Evolutionary conservation across 2,113 vertebrate genomes (phyloP).

Genomic region (Paedocypris sp.): DNA sequence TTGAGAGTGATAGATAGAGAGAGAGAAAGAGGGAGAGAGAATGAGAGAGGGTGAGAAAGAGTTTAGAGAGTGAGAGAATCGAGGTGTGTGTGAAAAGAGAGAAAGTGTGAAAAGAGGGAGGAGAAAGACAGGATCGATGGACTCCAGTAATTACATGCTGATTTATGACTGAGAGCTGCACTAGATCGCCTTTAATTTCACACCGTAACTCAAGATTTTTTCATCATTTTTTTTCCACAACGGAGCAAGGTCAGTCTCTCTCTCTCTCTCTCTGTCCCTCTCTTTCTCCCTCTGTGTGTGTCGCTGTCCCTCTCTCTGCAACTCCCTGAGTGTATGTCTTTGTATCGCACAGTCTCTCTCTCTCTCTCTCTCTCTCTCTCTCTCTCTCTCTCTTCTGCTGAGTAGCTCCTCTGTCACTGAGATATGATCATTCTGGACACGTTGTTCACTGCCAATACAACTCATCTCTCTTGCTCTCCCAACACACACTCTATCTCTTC

Average conservation of each 20-base stretch:
- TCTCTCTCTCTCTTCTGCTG: conserved; percentile 43
- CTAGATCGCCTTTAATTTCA: conserved; percentile 43
- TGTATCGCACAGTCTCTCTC: conserved; percentile 27
- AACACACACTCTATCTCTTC: no score
- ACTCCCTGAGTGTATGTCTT: conserved; percentile 22
- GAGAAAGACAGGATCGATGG: conserved; percentile 38
- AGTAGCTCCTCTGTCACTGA: conserved; percentile 35
- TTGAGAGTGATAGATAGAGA: conserved; percentile 1
- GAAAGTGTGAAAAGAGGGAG: conserved; percentile 8
- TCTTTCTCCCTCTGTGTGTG: no score
- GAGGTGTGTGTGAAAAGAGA: no score
- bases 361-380: no score
- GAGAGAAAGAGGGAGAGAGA: background rate
- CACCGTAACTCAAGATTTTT: conserved; percentile 37
- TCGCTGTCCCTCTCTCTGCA: no score
- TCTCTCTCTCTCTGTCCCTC: no score
- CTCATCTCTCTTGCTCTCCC: conserved; percentile 17
- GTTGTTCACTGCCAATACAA: conserved; percentile 38
- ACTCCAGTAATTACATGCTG: conserved; percentile 43
- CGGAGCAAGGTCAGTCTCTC: conserved; percentile 41
- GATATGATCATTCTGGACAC: conserved; percentile 38
- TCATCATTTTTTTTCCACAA: conserved; percentile 4
- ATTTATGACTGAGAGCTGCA: conserved; percentile 41
- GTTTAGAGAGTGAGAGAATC: background rate
- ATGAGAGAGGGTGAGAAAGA: background rate